A percentile compares a stretch with the other conserved stretches of the same genome.
Evolutionary conservation across 2,113 vertebrate genomes (phyloP).

Genomic region (Ivindomyrus marchei): DNA sequence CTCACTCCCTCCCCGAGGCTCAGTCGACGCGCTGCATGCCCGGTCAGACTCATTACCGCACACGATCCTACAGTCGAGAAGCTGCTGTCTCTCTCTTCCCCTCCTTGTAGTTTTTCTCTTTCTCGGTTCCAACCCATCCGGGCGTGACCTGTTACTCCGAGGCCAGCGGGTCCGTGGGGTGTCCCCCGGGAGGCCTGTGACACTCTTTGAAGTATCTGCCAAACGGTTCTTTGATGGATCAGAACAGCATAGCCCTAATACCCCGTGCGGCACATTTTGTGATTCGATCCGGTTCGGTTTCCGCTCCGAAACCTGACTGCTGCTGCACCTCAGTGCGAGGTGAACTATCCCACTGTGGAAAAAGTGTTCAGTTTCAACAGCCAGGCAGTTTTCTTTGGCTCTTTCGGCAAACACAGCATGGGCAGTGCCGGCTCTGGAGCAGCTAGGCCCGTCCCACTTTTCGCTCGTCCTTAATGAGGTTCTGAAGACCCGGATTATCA

Average conservation of each 20-base stretch:
- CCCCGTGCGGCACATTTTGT: neutral
- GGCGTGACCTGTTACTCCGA: neutral
- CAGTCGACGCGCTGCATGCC: neutral
- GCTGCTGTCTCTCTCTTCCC: neutral
- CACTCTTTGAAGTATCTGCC: slow-evolving; percentile 19
- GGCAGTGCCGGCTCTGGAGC: neutral
- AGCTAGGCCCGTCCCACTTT: neutral
- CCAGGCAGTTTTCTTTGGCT: neutral
- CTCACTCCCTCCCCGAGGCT: neutral
- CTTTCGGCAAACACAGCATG: neutral
- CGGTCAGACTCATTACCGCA: neutral
- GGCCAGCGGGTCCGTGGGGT: slow-evolving; percentile 2
- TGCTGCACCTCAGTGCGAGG: neutral
- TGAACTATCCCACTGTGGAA: neutral
- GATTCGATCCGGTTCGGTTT: neutral
- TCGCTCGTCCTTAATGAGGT: neutral
- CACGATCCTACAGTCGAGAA: neutral
- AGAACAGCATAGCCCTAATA: neutral
- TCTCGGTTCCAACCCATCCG: neutral
- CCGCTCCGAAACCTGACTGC: neutral
- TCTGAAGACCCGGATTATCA: neutral
- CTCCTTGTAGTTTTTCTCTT: neutral
- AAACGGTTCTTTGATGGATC: slow-evolving; percentile 16
- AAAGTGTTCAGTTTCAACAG: neutral
- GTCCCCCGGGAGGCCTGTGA: slow-evolving; percentile 22